A percentile compares a stretch with the other conserved stretches of the same genome.
These are phyloP conservation scores for Apodemus speciosus DNA, from an alignment of 2,113 vertebrate genomes.

Conservation along the genomic window DNA sequence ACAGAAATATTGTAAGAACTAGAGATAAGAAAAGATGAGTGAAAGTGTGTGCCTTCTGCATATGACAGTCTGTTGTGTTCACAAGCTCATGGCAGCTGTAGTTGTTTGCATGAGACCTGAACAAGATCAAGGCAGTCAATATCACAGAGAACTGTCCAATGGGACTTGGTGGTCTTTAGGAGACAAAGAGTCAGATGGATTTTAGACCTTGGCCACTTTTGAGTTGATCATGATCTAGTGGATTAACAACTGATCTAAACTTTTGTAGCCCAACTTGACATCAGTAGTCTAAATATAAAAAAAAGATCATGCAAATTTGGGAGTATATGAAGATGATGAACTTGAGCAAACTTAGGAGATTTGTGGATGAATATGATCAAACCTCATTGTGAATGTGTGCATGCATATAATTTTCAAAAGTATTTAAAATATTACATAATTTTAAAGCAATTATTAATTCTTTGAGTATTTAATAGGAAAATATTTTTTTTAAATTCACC, in stretches of 20 bases:
- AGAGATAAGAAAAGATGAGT: too few relatives aligned
- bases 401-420: neutral
- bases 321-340: neutral
- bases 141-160: neutral
- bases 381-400: neutral
- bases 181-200: neutral
- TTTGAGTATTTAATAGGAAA: neutral
- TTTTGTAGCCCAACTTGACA: neutral
- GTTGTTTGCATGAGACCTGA: too few relatives aligned
- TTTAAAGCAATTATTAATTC: neutral
- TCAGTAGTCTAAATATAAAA: neutral
- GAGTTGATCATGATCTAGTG: neutral
- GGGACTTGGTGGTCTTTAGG: neutral
- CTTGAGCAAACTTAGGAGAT: neutral
- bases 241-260: neutral
- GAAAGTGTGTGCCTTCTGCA: too few relatives aligned
- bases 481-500: neutral
- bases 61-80: too few relatives aligned
- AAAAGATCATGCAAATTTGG: neutral
- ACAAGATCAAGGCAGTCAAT: too few relatives aligned
- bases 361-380: neutral
- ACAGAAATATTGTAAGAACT: too few relatives aligned
- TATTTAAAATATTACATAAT: neutral
- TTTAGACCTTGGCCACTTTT: neutral
- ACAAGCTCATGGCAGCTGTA: too few relatives aligned